Evolutionary conservation across 23 tunicate species (phyloP).

Genomic region (Halocynthia roretzi): DNA sequence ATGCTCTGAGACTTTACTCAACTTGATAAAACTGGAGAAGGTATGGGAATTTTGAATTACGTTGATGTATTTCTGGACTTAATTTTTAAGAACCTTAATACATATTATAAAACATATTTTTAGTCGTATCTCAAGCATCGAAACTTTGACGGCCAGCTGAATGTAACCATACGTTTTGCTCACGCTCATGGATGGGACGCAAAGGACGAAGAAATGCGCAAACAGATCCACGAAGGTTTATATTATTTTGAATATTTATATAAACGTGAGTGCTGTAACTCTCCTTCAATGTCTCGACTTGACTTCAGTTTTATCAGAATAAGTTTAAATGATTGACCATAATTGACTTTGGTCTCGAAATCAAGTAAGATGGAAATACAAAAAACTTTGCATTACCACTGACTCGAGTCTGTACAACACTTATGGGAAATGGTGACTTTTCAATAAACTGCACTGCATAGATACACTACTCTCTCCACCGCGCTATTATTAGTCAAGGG

Average conservation of each 20-base stretch:
- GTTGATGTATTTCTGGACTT: neutral
- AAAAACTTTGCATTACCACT: too few species aligned
- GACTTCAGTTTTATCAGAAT: neutral
- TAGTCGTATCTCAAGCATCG: constrained; percentile 80
- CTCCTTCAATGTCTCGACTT: neutral
- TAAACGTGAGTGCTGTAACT: neutral
- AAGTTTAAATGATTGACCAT: too few species aligned
- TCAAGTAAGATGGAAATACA: too few species aligned
- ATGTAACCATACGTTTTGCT: constrained; percentile 89
- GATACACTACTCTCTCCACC: too few species aligned
- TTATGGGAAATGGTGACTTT: too few species aligned
- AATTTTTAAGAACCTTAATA: too few species aligned
- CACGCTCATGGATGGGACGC: constrained; percentile 90
- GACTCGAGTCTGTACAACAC: too few species aligned
- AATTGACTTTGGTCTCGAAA: too few species aligned
- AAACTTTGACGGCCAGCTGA: constrained; percentile 85
- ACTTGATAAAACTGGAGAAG: constrained; percentile 71
- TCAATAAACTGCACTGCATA: too few species aligned
- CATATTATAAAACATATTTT: too few species aligned
- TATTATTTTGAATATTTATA: neutral
- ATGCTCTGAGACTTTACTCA: constrained; percentile 74
- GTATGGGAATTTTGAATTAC: constrained; percentile 6
- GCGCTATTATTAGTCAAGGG: too few species aligned
- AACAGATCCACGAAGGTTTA: constrained; percentile 58
- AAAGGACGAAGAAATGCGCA: constrained; percentile 61